Evolutionary conservation across 2,888 invertebrate species (phyloP), one percentile per base, ranked within the genome.

Genomic region (Cryptus viduatorius): DNA sequence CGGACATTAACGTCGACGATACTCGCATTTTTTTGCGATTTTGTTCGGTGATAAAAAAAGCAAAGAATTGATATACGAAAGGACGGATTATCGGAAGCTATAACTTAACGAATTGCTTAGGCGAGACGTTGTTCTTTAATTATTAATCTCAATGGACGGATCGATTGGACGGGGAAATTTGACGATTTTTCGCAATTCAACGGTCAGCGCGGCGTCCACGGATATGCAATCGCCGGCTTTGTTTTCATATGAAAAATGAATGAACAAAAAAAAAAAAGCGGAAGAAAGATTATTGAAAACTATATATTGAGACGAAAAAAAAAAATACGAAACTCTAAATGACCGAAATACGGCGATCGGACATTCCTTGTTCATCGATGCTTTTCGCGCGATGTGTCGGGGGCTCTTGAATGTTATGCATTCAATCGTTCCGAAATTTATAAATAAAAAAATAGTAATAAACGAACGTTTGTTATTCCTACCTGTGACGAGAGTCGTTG

Each of bases 271-370:
- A n/a, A 64, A 24, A 24, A 24, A 24, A 24, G n/a, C 29, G 16
- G 24, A 14, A 31, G 10, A 56, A 29, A 71, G 8, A 8, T 67
- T 29, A n/a, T 5, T 61, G 19, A 59, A 59, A 56, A 59, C 10
- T 24, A 24, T 14, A 50, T 69, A 75, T 75, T 44, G 10, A 24
- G 19, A 56, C 56, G 56, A 37, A 31, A 68, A 44, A 24, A 73
- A 79, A 16, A 79, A 24, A 24, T 24, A 24, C 64, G 59, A 61
- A 64, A 46, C 56, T 64, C 56, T 64, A 72, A 75, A 76, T 56
- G 69, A 75, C 46, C 14, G 50, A 64, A 64, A 80, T 67, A 71
- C 77, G 37, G 72, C 71, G 67, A 68, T 50, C 56, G 53, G 31
- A 65, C n/a, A 69, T 48, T 48, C 46, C 46, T 37, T 48, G 46